A percentile compares a stretch with the other conserved stretches of the same genome.
Evolutionary conservation across 1,140 invertebrate genomes (phyloP).

Genomic region (Globodera ellingtonae): DNA sequence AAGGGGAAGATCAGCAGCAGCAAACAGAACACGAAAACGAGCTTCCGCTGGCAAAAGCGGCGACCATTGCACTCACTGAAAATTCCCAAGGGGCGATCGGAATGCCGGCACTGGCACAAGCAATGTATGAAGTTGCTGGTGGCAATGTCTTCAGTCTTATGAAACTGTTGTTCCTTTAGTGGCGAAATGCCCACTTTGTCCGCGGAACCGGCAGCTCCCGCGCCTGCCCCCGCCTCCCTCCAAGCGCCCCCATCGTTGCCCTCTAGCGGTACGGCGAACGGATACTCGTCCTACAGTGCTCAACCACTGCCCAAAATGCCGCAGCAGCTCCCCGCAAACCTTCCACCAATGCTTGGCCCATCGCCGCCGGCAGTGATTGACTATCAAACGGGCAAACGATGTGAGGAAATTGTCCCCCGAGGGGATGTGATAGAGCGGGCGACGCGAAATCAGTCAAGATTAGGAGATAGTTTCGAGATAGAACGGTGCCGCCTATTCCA

Average conservation of each 20-base stretch:
- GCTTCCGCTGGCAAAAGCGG: slow-evolving; percentile 4
- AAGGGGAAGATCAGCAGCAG: slow-evolving; percentile 8
- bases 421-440: too few species aligned
- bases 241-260: background rate
- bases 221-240: slow-evolving; percentile 19
- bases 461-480: background rate
- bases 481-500: background rate
- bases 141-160: background rate
- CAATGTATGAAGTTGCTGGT: slow-evolving; percentile 22
- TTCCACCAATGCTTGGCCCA: slow-evolving; percentile 37
- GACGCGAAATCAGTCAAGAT: too few species aligned
- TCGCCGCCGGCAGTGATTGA: slow-evolving; percentile 40
- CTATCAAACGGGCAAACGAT: slow-evolving; percentile 19
- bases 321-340: slow-evolving; percentile 18
- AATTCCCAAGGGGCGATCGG: slow-evolving; percentile 27
- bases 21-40: slow-evolving; percentile 20
- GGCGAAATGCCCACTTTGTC: background rate
- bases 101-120: slow-evolving; percentile 28
- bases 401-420: background rate
- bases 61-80: slow-evolving; percentile 27
- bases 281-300: slow-evolving; percentile 29
- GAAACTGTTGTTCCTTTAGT: background rate
- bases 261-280: background rate
- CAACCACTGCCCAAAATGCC: slow-evolving; percentile 38
- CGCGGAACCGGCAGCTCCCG: slow-evolving; percentile 17